Conservation (phyloP, 1,140 invertebrate species). For the Drosophila elegans region DNA sequence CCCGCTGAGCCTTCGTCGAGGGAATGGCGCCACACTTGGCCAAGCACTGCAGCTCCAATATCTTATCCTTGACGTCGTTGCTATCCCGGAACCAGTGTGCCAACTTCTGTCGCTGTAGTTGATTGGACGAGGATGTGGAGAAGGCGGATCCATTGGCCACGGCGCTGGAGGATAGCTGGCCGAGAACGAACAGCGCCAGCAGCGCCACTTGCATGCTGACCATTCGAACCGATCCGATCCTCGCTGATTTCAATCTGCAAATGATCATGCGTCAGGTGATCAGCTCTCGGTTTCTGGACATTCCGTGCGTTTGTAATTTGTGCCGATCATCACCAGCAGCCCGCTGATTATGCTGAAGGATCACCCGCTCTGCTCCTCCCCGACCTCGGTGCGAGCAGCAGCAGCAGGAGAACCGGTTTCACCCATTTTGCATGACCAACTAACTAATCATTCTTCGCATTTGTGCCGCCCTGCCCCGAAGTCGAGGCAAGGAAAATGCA, state of each 20-base stretch:
- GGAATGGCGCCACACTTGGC: constrained; percentile 54
- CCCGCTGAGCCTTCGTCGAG: constrained; percentile 7
- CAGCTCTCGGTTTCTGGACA: constrained; percentile 51
- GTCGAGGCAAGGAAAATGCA: constrained; percentile 75
- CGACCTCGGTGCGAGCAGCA: constrained; percentile 12
- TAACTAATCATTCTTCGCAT: constrained; percentile 78
- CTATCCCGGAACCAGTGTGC: constrained; percentile 61
- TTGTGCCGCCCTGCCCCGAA: constrained; percentile 40
- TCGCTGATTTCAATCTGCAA: constrained; percentile 59
- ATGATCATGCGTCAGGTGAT: constrained; percentile 61
- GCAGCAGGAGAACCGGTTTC: constrained; percentile 59
- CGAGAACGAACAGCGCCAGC: constrained; percentile 46
- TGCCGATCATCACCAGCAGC: constrained; percentile 58
- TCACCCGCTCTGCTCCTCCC: constrained; percentile 29
- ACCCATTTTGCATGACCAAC: constrained; percentile 77
- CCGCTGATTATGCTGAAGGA: constrained; percentile 76
- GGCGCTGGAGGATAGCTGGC: constrained; percentile 12
- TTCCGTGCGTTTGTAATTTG: constrained; percentile 77
- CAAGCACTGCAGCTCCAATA: constrained; percentile 75
- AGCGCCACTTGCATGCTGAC: constrained; percentile 49
- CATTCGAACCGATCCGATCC: constrained; percentile 17
- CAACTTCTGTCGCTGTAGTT: constrained; percentile 58
- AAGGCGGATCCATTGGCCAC: constrained; percentile 23
- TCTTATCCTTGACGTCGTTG: constrained; percentile 78
- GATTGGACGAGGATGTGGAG: constrained; percentile 5